These are phyloP conservation scores for Piprites chloris DNA, from an alignment of 2,113 vertebrate genomes.

Conservation along the genomic window DNA sequence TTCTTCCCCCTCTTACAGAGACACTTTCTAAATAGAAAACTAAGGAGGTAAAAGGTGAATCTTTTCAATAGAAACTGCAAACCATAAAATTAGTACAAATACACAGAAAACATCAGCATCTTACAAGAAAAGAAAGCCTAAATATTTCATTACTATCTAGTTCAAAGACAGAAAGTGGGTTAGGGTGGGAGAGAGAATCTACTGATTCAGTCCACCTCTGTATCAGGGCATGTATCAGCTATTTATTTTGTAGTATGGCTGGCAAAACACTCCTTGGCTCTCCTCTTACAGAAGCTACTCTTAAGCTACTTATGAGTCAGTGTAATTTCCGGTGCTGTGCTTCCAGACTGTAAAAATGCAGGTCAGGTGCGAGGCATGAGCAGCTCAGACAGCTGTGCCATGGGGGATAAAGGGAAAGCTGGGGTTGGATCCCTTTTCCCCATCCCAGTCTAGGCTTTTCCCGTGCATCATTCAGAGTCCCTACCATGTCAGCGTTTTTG, in stretches of 20 bases:
- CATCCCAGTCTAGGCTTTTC: neutral
- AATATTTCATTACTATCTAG: neutral
- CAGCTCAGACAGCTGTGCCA: neutral
- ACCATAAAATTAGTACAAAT: neutral
- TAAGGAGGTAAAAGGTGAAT: neutral
- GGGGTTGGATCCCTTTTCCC: neutral
- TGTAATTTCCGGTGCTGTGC: neutral
- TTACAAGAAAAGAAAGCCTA: neutral
- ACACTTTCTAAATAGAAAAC: neutral
- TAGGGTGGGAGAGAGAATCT: neutral
- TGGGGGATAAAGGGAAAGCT: neutral
- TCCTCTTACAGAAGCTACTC: neutral
- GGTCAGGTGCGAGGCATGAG: neutral
- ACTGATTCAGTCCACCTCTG: neutral
- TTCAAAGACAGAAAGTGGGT: neutral
- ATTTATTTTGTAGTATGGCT: neutral
- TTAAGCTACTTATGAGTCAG: neutral
- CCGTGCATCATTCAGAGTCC: neutral
- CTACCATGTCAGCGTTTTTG: neutral
- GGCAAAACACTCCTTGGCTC: rapidly evolving
- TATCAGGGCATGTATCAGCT: neutral
- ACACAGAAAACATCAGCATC: neutral
- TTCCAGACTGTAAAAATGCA: neutral
- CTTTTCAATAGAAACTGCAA: neutral
- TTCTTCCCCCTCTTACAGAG: neutral